A percentile compares a stretch with the other conserved stretches of the same genome.
phyloP scores from a whole-genome alignment of 1,140 invertebrate species.

The Drosophila truncata region DNA sequence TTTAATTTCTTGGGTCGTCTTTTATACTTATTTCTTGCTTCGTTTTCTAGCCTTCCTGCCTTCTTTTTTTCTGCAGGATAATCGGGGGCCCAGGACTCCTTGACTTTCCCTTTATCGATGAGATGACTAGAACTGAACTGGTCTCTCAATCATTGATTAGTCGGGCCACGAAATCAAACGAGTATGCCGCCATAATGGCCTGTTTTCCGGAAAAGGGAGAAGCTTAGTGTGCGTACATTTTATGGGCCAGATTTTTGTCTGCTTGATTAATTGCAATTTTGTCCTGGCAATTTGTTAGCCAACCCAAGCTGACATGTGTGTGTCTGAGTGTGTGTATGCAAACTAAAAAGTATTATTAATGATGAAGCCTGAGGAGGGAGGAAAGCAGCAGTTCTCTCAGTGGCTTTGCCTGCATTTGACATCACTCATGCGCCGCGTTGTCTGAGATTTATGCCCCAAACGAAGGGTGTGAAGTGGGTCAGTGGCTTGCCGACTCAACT shows the following conservation, averaged over 20 bases:
- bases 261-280: slow-evolving; percentile 76
- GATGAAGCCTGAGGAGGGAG: slow-evolving; percentile 48
- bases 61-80: slow-evolving; percentile 9
- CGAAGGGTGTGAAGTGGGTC: slow-evolving; percentile 18
- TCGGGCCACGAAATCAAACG: slow-evolving; percentile 37
- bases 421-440: slow-evolving; percentile 78
- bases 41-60: slow-evolving; percentile 21
- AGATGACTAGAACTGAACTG: slow-evolving; percentile 24
- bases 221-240: not conserved
- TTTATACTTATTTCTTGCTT: slow-evolving; percentile 17
- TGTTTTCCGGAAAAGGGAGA: not conserved
- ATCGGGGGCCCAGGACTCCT: slow-evolving; percentile 17
- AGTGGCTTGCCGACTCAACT: slow-evolving; percentile 18
- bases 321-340: slow-evolving; percentile 27
- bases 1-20: slow-evolving; percentile 74
- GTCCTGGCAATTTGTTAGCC: slow-evolving; percentile 61
- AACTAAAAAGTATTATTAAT: slow-evolving; percentile 81
- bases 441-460: slow-evolving; percentile 67
- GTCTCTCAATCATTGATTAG: slow-evolving; percentile 45
- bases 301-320: not conserved
- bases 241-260: slow-evolving; percentile 70
- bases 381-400: slow-evolving; percentile 48
- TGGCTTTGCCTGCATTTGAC: slow-evolving; percentile 67
- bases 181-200: slow-evolving; percentile 30
- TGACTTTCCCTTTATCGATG: slow-evolving; percentile 28